Conservation (phyloP, 2,888 invertebrate species). For the Fragum fragum region DNA sequence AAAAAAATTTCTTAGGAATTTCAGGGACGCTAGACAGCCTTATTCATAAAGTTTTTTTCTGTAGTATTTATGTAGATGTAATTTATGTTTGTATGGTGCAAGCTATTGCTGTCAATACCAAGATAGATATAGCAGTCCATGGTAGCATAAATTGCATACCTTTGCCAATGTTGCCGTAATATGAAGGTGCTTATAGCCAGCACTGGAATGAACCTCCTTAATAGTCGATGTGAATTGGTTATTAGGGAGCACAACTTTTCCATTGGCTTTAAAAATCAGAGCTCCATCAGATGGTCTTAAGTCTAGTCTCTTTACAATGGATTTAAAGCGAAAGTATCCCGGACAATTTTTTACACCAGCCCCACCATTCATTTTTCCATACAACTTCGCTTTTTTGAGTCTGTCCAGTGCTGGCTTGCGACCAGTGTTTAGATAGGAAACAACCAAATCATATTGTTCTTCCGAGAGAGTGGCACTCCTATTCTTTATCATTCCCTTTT, state of each 20-base stretch:
- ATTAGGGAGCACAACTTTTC: constrained; percentile 60
- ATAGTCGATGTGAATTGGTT: constrained; percentile 54
- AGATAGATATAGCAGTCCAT: no score
- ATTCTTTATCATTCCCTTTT: constrained; percentile 23
- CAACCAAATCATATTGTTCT: constrained; percentile 63
- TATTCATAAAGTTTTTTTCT: no score
- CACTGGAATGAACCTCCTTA: constrained; percentile 40
- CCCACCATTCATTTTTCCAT: constrained; percentile 30
- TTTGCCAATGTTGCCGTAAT: constrained; percentile 48
- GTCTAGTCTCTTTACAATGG: constrained; percentile 45
- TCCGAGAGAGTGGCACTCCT: constrained; percentile 46
- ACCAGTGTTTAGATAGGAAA: constrained; percentile 51
- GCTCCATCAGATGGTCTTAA: constrained; percentile 45
- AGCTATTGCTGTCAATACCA: no score
- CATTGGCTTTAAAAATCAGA: constrained; percentile 52
- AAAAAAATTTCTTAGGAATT: neutral
- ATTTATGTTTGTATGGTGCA: no score
- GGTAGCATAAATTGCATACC: no score
- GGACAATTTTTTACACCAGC: neutral
- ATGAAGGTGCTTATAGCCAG: constrained; percentile 50
- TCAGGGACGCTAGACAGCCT: constrained; percentile 27
- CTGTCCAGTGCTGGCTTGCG: constrained; percentile 41
- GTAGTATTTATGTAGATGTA: no score
- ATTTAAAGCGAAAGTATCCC: constrained; percentile 41
- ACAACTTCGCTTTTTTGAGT: constrained; percentile 46